phyloP scores from a whole-genome alignment of 2,113 vertebrate species.

The Prinia subflava region DNA sequence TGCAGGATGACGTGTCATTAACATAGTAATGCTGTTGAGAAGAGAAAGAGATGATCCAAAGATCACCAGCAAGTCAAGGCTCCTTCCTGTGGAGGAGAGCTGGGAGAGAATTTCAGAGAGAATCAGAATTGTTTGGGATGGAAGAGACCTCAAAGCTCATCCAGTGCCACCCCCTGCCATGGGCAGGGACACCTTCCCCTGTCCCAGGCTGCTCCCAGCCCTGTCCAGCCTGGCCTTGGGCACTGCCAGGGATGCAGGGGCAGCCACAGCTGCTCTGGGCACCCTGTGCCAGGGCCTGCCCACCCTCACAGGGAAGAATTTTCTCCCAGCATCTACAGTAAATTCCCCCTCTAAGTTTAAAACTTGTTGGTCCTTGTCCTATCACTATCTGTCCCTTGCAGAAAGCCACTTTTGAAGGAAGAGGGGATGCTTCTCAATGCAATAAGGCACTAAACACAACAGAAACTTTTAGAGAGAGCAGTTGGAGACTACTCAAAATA shows the following conservation, averaged over 20 bases:
- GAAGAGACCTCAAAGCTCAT: not conserved
- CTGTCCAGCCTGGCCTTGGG: fast-evolving
- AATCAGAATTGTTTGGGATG: not conserved
- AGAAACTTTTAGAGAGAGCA: not conserved
- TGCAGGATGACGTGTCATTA: not conserved
- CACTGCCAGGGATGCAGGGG: not conserved
- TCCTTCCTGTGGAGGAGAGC: not conserved
- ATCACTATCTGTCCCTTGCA: no score
- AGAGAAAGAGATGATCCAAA: not conserved
- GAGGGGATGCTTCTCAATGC: not conserved
- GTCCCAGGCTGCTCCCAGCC: fast-evolving
- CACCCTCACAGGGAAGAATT: not conserved
- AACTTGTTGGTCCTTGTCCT: not conserved
- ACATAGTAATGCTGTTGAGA: fast-evolving
- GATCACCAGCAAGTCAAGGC: fast-evolving
- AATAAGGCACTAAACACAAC: not conserved
- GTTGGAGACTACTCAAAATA: not conserved
- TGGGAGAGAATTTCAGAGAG: not conserved
- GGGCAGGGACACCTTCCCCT: not conserved
- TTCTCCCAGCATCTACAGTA: not conserved
- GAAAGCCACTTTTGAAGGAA: not conserved
- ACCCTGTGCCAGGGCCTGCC: not conserved
- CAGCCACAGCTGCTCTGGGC: not conserved
- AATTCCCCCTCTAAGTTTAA: not conserved
- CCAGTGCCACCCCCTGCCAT: fast-evolving